Evolutionary conservation across 1,140 invertebrate species (phyloP).

Genomic region (Drosophila pallidifrons): DNA sequence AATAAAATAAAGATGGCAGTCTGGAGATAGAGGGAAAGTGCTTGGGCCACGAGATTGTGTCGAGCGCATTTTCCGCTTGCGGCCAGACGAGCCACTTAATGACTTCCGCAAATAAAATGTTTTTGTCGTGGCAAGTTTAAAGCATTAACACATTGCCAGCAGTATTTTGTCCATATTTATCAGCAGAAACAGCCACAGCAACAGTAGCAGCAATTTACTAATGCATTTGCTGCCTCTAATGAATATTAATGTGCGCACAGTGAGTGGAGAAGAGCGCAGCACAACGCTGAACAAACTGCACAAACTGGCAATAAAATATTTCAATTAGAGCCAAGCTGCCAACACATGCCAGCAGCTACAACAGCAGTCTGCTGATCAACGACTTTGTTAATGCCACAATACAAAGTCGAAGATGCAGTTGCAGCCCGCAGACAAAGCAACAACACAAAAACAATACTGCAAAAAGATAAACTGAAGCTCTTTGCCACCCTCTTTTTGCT

Average conservation of each 20-base stretch:
- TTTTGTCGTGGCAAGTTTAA: constrained; percentile 70
- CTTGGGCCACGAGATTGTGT: constrained; percentile 52
- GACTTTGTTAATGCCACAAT: constrained; percentile 78
- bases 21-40: constrained; percentile 20
- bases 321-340: constrained; percentile 78
- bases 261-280: neutral
- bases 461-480: constrained; percentile 65
- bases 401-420: constrained; percentile 68
- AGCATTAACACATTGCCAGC: constrained; percentile 58
- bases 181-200: constrained; percentile 25
- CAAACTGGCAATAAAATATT: constrained; percentile 78
- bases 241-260: constrained; percentile 71
- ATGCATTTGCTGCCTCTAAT: constrained; percentile 75
- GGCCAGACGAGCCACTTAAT: constrained; percentile 71
- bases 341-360: constrained; percentile 61
- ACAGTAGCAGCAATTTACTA: constrained; percentile 67
- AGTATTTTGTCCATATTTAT: constrained; percentile 71
- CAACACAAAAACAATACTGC: constrained; percentile 8
- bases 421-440: constrained; percentile 46
- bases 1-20: neutral
- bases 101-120: constrained; percentile 80
- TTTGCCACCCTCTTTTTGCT: constrained; percentile 13
- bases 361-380: constrained; percentile 64
- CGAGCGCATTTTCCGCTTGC: constrained; percentile 43
- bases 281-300: constrained; percentile 1